phyloP scores from a whole-genome alignment of 2,113 vertebrate species.

The Perca fluviatilis region DNA sequence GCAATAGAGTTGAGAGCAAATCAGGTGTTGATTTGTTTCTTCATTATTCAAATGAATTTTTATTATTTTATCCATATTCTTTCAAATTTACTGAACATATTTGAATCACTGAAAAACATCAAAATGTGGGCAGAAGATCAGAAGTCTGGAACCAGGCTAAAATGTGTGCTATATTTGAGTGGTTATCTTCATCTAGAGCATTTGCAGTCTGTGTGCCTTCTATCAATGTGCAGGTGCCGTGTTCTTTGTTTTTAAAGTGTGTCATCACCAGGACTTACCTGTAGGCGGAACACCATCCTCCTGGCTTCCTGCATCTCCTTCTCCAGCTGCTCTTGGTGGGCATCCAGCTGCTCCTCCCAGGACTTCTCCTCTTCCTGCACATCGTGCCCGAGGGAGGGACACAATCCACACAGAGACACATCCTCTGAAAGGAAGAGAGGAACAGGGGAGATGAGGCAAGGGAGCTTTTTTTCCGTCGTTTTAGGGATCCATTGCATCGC shows the following conservation, averaged over 20 bases:
- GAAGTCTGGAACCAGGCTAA: background rate
- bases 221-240: background rate
- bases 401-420: conserved; percentile 82
- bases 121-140: conserved; percentile 5
- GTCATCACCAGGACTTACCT: conserved; percentile 82
- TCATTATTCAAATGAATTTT: background rate
- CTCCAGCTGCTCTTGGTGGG: conserved; percentile 95
- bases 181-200: background rate
- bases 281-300: conserved; percentile 96
- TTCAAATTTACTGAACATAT: background rate
- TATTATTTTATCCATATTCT: background rate
- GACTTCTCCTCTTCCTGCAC: conserved; percentile 85
- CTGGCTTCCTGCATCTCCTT: conserved; percentile 98
- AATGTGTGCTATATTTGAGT: background rate
- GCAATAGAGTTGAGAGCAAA: background rate
- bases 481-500: conserved; percentile 14
- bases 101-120: background rate
- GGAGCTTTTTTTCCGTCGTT: background rate
- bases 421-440: conserved; percentile 72
- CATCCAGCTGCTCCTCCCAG: conserved; percentile 96
- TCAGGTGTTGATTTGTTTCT: background rate
- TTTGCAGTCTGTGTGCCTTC: background rate
- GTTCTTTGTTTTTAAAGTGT: conserved; percentile 19
- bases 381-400: conserved; percentile 81
- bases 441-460: background rate